phyloP scores from a whole-genome alignment of 2,797 vertebrate genomes.

The Gambusia yucatana region DNA sequence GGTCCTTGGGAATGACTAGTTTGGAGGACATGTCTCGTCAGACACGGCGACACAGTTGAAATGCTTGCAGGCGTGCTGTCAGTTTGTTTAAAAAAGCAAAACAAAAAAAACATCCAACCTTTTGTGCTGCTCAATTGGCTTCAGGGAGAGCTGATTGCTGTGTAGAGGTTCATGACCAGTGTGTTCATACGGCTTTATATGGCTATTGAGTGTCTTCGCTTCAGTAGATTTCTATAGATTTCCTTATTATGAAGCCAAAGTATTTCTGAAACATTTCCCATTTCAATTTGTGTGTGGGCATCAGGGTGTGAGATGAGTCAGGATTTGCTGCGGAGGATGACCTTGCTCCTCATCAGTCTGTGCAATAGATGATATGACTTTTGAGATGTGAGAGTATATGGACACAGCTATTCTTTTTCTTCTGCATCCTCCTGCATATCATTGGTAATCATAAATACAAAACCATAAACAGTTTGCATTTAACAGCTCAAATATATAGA shows the following conservation, averaged over 20 bases:
- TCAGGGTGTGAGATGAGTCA: slow-evolving; percentile 71
- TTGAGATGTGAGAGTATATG: slow-evolving; percentile 54
- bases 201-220: slow-evolving; percentile 30
- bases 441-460: slow-evolving; percentile 69
- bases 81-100: slow-evolving; percentile 56
- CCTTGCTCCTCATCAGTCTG: slow-evolving; percentile 61
- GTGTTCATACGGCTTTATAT: slow-evolving; percentile 49
- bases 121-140: slow-evolving; percentile 62
- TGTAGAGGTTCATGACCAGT: slow-evolving; percentile 30
- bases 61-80: slow-evolving; percentile 64
- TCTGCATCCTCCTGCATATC: not conserved
- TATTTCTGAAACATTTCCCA: slow-evolving; percentile 22
- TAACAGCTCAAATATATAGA: slow-evolving; percentile 25
- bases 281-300: slow-evolving; percentile 23
- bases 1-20: slow-evolving; percentile 34
- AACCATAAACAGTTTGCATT: slow-evolving; percentile 60
- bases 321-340: slow-evolving; percentile 68
- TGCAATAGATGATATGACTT: slow-evolving; percentile 58
- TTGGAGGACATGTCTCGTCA: slow-evolving; percentile 59
- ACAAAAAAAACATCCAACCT: not conserved
- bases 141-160: slow-evolving; percentile 39
- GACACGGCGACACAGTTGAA: slow-evolving; percentile 41
- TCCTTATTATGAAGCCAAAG: slow-evolving; percentile 45
- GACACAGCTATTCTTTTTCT: slow-evolving; percentile 30
- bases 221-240: slow-evolving; percentile 37